Evolutionary conservation across 1,140 invertebrate genomes (phyloP), one percentile per base, ranked within the genome.

Genomic region (Bombus consobrinus): DNA sequence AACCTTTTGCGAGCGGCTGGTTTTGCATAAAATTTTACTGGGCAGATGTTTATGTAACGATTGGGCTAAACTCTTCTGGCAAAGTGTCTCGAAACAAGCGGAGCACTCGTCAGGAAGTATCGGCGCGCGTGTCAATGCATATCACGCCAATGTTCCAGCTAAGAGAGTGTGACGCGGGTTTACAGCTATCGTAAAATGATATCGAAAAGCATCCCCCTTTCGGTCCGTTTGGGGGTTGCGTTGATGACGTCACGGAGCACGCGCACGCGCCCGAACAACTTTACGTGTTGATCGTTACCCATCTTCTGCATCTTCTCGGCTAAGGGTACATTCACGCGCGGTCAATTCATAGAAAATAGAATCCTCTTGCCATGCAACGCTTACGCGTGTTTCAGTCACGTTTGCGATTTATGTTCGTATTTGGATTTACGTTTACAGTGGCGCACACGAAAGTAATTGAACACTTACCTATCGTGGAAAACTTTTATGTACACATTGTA

Each of bases 221-320:
- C 37, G 22, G 22, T 53, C 22, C 39, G 39, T n/a, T n/a, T 5
- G 18, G 34, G 80, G 68, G 13, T 66, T 89, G 81, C 83, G 71
- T 86, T 76, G 47, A 53, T 91, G 90, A 92, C 90, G 89, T 92
- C 89, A 91, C 41, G 39, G 59, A 53, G 28, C 72, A 39, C 74
- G 86, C 90, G 91, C 91, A 88, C 68, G 91, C 91, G 90, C 89
- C 75, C 28, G 59, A 80, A 88, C 59, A 72, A 28, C 69, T 71
- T 89, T 86, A 91, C 91, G 87, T 89, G 92, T 92, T 92, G 89
- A 92, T 92, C 92, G 92, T 92, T 92, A 92, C 82, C 85, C 84
- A 87, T 69, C 80, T 88, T 87, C 80, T 71, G 66, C 87, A 73
- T 57, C 57, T 47, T 41, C 77, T 22, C 22, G 43, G 76, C 43